Percentiles rank a stretch among this genome's conserved stretches.
Conservation (phyloP, 2,113 vertebrate genomes). For the Odontesthes bonariensis region DNA sequence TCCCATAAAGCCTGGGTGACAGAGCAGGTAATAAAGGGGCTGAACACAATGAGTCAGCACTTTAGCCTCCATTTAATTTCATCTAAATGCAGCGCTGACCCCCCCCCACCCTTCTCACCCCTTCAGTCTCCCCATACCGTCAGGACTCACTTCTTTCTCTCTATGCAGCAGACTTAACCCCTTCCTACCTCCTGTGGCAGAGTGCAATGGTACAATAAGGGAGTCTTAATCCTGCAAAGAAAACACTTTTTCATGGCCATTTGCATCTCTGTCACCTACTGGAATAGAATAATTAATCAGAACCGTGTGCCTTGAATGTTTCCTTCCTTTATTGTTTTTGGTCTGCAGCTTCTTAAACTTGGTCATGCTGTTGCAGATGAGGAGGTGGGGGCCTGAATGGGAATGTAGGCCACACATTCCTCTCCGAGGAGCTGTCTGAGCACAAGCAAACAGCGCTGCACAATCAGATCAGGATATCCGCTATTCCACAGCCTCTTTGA, state of each 20-base stretch:
- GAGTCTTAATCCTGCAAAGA: constrained; percentile 38
- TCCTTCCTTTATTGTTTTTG: constrained; percentile 65
- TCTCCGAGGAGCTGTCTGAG: constrained; percentile 73
- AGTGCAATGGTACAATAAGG: constrained; percentile 26
- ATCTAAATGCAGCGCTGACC: constrained; percentile 69
- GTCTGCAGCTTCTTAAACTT: constrained; percentile 60
- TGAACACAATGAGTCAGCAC: constrained; percentile 83
- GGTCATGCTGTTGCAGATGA: constrained; percentile 36
- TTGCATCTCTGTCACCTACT: constrained; percentile 20
- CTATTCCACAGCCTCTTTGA: constrained; percentile 67
- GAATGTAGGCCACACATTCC: constrained; percentile 84
- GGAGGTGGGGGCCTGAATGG: constrained; percentile 49
- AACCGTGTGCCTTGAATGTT: constrained; percentile 38
- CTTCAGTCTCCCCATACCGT: constrained; percentile 51
- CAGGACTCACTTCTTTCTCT: constrained; percentile 36
- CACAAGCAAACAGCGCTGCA: constrained; percentile 69
- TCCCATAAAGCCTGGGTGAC: constrained; percentile 77
- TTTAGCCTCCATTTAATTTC: constrained; percentile 83
- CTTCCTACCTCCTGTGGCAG: constrained; percentile 54
- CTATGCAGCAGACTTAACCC: constrained; percentile 77
- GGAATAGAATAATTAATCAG: constrained; percentile 55
- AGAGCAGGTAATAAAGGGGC: constrained; percentile 80
- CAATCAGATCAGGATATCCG: constrained; percentile 81
- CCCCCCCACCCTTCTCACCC: constrained; percentile 10
- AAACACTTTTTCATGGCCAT: constrained; percentile 17